These are phyloP conservation scores for Mustela lutreola DNA, from an alignment of 2,113 vertebrate species.

Conservation along the genomic window DNA sequence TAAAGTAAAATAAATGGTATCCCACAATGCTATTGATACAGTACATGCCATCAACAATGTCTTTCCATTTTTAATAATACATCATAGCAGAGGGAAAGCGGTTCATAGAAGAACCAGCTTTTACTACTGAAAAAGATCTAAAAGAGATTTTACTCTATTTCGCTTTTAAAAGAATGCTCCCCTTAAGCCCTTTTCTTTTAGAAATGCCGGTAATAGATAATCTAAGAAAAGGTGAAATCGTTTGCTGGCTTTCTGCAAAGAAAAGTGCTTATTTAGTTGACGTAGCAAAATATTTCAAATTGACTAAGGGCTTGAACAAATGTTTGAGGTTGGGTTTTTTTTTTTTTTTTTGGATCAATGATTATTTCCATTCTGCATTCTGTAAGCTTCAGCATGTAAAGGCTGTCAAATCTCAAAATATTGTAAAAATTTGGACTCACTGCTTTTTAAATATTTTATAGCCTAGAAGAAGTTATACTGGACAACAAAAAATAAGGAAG, in stretches of 20 bases:
- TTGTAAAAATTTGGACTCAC: background rate
- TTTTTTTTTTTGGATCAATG: slow-evolving; percentile 1
- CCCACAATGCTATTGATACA: slow-evolving; percentile 67
- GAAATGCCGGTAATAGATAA: slow-evolving; percentile 46
- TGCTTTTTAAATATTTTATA: background rate
- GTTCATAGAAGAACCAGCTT: slow-evolving; percentile 62
- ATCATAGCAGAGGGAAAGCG: slow-evolving; percentile 62
- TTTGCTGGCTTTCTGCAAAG: slow-evolving; percentile 53
- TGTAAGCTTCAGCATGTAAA: slow-evolving; percentile 44
- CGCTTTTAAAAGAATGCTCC: background rate
- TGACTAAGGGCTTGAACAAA: slow-evolving; percentile 26
- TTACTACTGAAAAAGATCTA: slow-evolving; percentile 26
- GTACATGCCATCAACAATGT: slow-evolving; percentile 37
- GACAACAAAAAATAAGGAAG: background rate
- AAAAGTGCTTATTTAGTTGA: slow-evolving; percentile 56
- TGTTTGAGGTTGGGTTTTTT: slow-evolving; percentile 8
- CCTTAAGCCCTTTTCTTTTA: background rate
- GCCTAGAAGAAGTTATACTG: background rate
- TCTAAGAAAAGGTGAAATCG: background rate
- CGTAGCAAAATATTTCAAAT: slow-evolving; percentile 54
- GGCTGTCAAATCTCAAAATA: slow-evolving; percentile 24
- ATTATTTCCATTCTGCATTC: slow-evolving; percentile 52
- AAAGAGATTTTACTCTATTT: slow-evolving; percentile 37
- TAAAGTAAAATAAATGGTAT: slow-evolving; percentile 75
- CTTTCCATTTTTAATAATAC: slow-evolving; percentile 80